Base-by-base conservation (phyloP, 1,140 invertebrate species). In the Leptoteleia sp. region DNA sequence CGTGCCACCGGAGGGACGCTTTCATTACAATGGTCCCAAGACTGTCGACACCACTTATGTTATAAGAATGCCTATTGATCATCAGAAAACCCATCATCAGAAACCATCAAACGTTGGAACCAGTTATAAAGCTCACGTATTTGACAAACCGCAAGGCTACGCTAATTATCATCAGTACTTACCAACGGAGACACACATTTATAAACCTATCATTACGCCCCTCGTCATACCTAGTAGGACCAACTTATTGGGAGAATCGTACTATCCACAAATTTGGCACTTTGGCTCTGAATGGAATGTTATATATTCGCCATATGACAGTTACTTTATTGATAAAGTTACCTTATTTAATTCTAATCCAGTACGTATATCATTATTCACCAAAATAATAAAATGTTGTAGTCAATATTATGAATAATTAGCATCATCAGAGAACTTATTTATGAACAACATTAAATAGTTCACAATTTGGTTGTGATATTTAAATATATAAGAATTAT, bases 1-100 rank as follows among this genome's bases (percentile, higher is more conserved):
- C 42, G 85, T 89, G n/a, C 80, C 89, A 37, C 84, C 87, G 0
- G 86, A 87, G 65, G 89, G 89, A 29, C 82, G 82, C 33, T 76
- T 79, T 40, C 81, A 85, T 19, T 83, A 89, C 27, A 80, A 83
- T 22, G 71, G 81, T 4, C 83, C 83, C 0, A 84, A 85, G 47
- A 80, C 84, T 3, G 83, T 91, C 1, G 89, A 90, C 38, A 90
- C 90, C 0, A 91, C 90, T 25, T 91, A 91, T 52, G 61, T 90
- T 22, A 87, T 90, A 65, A 83, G 89, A 48, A 84, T 80, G 35
- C 87, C 87, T 1, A 81, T 86, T 5, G 67, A 64, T 7, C 61
- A 77, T 1, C 33, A 52, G 1, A 57, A 27, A 1, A 25, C 6
- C 4, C 35, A 64, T 22, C 22, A 25, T 5, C 35, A 54, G 1